A percentile compares a stretch with the other conserved stretches of the same genome.
These are phyloP conservation scores for Phaethornis superciliosus DNA, from an alignment of 2,113 vertebrate species.

Conservation along the genomic window DNA sequence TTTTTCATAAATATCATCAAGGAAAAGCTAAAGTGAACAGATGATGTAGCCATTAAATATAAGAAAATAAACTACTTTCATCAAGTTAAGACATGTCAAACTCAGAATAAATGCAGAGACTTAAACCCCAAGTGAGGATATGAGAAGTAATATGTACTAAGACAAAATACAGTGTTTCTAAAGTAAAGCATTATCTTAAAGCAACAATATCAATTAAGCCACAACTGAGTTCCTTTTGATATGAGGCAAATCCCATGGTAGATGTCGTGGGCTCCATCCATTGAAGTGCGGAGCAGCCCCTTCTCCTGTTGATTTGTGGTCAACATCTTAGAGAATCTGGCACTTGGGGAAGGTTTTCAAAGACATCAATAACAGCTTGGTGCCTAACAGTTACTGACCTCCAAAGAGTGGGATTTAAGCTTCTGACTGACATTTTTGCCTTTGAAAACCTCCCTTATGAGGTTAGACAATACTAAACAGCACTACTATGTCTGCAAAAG, in stretches of 20 bases:
- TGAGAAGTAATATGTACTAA: background rate
- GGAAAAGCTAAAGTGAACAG: background rate
- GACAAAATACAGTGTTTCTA: background rate
- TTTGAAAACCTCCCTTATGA: constrained; percentile 17
- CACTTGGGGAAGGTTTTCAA: background rate
- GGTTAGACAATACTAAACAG: background rate
- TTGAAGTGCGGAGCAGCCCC: background rate
- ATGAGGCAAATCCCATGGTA: background rate
- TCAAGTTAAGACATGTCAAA: background rate
- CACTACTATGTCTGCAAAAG: background rate
- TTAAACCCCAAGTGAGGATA: background rate
- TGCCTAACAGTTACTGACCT: background rate
- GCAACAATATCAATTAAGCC: background rate
- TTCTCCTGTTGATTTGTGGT: background rate
- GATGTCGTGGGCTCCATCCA: background rate
- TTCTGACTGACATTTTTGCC: background rate
- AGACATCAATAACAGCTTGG: background rate
- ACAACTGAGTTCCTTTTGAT: background rate
- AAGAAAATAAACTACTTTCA: background rate
- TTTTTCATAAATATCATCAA: constrained; percentile 18
- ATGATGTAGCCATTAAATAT: background rate
- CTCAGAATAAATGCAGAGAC: background rate
- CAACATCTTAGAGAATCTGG: background rate
- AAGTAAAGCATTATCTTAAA: constrained; percentile 2
- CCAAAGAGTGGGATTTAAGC: background rate